Percentiles rank a stretch among this genome's conserved stretches.
These are phyloP conservation scores for Loris lydekkerianus DNA, from an alignment of 2,797 vertebrate genomes.

Conservation along the genomic window DNA sequence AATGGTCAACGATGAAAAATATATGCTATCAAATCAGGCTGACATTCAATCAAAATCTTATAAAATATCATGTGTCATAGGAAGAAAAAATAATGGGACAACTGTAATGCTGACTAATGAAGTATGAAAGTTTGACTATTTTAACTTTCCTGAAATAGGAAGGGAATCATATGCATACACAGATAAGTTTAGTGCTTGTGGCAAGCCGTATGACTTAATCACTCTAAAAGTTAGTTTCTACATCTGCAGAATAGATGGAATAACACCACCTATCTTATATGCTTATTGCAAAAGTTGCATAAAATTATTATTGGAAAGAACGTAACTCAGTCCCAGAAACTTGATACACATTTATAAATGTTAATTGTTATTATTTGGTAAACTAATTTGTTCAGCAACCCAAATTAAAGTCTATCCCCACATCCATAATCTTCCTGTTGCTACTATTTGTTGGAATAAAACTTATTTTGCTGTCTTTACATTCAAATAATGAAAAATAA, in stretches of 20 bases:
- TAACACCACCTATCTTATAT: background rate
- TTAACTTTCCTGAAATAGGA: conserved; percentile 48
- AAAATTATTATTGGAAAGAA: background rate
- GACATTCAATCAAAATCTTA: conserved; percentile 53
- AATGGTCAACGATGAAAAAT: background rate
- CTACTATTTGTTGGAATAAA: background rate
- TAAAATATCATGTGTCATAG: conserved; percentile 56
- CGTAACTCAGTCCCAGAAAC: background rate
- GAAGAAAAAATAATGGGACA: conserved; percentile 58
- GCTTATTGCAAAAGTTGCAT: background rate
- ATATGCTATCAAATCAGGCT: conserved; percentile 39
- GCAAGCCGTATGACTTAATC: background rate
- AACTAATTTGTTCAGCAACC: background rate
- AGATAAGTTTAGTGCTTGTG: conserved; percentile 24
- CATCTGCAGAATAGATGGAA: conserved; percentile 19
- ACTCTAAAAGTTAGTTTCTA: conserved; percentile 26
- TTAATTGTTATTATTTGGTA: background rate
- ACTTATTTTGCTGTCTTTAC: conserved; percentile 27
- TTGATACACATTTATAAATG: background rate
- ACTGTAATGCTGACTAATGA: background rate
- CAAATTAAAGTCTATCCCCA: background rate
- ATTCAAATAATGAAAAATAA: background rate
- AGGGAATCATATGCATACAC: conserved; percentile 21
- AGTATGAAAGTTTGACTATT: conserved; percentile 10
- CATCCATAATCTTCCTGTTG: background rate